Evolutionary conservation across 2,113 vertebrate genomes (phyloP), one percentile per base, ranked within the genome.

Genomic region (Ellobius talpinus): DNA sequence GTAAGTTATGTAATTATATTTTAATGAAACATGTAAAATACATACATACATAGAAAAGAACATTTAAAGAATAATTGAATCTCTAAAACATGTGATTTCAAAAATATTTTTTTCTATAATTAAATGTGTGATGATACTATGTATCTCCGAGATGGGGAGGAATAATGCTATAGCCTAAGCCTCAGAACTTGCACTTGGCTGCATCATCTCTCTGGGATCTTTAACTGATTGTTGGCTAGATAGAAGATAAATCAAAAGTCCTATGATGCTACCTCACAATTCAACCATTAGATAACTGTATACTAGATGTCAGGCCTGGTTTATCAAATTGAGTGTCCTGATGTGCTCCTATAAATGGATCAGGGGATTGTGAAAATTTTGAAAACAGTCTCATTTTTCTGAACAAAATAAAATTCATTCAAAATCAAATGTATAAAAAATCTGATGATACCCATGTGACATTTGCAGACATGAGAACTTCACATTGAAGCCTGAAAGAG

Each of bases 21-120:
- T 26, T 61, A 61, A 16, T 39, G 24, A 84, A 61, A 4, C 79
- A 61, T 82, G 12, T 82, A n/a, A 89, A 70, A 93, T 5, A 85
- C 45, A 65, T 31, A 81, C 21, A 50, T 55, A 19, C 63, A 58
- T 13, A 3, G 17, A 63, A 93, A 68, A 68, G 50, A 86, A 93
- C 39, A 12, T 86, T 61, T 63, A 86, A 47, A 65, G 72, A 84
- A 93, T 47, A 91, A 89, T 86, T 19, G 2, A 23, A 55, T 65
- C 42, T 92, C 61, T 65, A 52, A 95, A 92, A 72, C 72, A 81
- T 55, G 19, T 72, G 39, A 78, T n/a, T 74, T n/a, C 26, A 89
- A 65, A 33, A 66, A 81, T 36, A 58, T n/a, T 90, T 33, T 90
- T 82, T 89, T 42, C 45, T 45, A 11, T 76, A 91, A 77, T 55